Conservation (phyloP, 2,888 invertebrate genomes). For the Latheticus oryzae region DNA sequence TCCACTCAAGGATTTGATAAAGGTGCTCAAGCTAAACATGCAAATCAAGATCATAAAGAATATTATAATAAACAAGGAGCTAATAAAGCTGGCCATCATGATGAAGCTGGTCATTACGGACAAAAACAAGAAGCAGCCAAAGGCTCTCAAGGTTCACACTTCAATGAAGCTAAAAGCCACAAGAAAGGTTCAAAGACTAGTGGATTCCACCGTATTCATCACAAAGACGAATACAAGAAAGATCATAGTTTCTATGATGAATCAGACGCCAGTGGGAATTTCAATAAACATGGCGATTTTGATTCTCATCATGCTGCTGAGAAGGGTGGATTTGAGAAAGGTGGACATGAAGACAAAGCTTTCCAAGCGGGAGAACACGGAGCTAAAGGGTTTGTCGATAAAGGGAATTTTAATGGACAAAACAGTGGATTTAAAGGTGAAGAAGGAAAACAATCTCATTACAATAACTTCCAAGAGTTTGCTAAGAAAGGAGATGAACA, state of each 20-base stretch:
- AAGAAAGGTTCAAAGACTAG: conserved; percentile 78
- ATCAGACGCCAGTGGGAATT: conserved; percentile 74
- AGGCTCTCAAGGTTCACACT: conserved; percentile 70
- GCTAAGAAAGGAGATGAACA: conserved; percentile 68
- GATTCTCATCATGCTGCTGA: conserved; percentile 69
- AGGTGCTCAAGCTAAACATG: conserved; percentile 70
- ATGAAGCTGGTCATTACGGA: conserved; percentile 69
- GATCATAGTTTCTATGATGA: conserved; percentile 82
- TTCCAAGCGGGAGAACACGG: conserved; percentile 69
- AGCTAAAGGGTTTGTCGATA: conserved; percentile 70
- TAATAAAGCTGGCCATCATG: conserved; percentile 68
- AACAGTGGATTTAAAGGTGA: conserved; percentile 71
- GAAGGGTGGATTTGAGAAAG: conserved; percentile 71
- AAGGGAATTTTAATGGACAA: conserved; percentile 64
- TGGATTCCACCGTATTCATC: conserved; percentile 78
- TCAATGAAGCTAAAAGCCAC: conserved; percentile 69
- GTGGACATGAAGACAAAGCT: conserved; percentile 68
- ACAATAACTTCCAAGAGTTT: conserved; percentile 69
- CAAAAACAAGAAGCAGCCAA: conserved; percentile 69
- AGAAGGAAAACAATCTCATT: conserved; percentile 70
- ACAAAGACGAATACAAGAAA: conserved; percentile 83
- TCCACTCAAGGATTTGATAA: conserved; percentile 69
- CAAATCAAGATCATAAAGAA: conserved; percentile 69
- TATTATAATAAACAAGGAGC: conserved; percentile 69
- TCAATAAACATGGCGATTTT: conserved; percentile 72